Conservation (phyloP, 2,797 vertebrate genomes). For the Pristis pectinata region DNA sequence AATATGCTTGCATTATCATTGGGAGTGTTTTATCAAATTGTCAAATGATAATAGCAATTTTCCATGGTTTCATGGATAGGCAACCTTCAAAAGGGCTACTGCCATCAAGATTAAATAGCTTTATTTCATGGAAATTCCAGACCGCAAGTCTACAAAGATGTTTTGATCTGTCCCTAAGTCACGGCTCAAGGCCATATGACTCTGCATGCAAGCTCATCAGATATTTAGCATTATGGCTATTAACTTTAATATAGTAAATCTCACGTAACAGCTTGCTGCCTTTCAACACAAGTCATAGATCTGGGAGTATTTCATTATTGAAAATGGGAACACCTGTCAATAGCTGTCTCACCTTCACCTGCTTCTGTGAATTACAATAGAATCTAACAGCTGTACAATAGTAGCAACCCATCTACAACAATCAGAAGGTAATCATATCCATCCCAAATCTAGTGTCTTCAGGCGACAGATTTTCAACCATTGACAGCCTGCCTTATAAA, state of each 20-base stretch:
- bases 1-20: background rate
- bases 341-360: conserved; percentile 3
- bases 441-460: background rate
- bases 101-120: background rate
- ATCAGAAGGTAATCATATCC: conserved; percentile 34
- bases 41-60: background rate
- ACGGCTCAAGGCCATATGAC: background rate
- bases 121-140: background rate
- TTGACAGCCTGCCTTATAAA: background rate
- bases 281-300: background rate
- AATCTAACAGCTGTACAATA: conserved; percentile 27
- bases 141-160: background rate
- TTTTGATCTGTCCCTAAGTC: background rate
- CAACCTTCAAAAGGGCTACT: background rate
- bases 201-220: background rate
- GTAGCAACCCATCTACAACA: conserved; percentile 7
- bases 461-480: conserved; percentile 25
- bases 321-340: conserved; percentile 22
- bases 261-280: background rate
- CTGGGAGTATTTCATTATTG: conserved; percentile 32
- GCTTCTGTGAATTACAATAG: background rate
- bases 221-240: background rate
- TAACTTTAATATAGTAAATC: conserved; percentile 12
- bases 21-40: background rate
- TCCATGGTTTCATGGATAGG: background rate